Percentiles rank a stretch among this genome's conserved stretches.
Conservation (phyloP, 2,888 invertebrate genomes). For the Harmothoe impar region DNA sequence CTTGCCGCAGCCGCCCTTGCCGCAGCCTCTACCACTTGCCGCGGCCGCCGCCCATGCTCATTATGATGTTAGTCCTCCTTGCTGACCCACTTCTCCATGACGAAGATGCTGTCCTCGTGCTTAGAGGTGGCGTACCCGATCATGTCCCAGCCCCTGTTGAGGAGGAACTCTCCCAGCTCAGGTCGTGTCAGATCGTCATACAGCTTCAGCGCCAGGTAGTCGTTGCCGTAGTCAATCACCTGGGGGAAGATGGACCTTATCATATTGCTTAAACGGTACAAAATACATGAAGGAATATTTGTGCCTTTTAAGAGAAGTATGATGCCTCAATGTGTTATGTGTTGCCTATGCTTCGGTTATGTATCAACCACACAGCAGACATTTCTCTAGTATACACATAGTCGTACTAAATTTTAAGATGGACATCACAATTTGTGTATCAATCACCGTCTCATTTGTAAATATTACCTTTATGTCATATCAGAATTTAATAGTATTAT, state of each 20-base stretch:
- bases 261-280: neutral
- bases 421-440: too few relatives aligned
- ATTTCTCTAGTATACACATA: too few relatives aligned
- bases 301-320: neutral
- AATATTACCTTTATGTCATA: too few relatives aligned
- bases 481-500: too few relatives aligned
- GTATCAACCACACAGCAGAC: too few relatives aligned
- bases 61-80: neutral
- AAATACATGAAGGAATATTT: neutral
- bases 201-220: constrained; percentile 65
- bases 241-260: neutral
- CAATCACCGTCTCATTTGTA: too few relatives aligned
- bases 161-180: constrained; percentile 68
- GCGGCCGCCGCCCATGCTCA: too few relatives aligned
- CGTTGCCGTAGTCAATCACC: constrained; percentile 65
- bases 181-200: constrained; percentile 67
- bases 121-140: constrained; percentile 58
- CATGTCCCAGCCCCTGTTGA: constrained; percentile 66
- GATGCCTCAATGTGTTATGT: neutral
- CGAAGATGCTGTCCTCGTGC: neutral
- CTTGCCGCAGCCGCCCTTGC: too few relatives aligned
- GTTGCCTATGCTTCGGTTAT: too few relatives aligned
- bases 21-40: too few relatives aligned
- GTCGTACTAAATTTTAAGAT: too few relatives aligned
- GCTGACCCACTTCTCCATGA: constrained; percentile 63